These are phyloP conservation scores for Cryptocephalus primarius DNA, from an alignment of 2,888 invertebrate species.

Conservation along the genomic window DNA sequence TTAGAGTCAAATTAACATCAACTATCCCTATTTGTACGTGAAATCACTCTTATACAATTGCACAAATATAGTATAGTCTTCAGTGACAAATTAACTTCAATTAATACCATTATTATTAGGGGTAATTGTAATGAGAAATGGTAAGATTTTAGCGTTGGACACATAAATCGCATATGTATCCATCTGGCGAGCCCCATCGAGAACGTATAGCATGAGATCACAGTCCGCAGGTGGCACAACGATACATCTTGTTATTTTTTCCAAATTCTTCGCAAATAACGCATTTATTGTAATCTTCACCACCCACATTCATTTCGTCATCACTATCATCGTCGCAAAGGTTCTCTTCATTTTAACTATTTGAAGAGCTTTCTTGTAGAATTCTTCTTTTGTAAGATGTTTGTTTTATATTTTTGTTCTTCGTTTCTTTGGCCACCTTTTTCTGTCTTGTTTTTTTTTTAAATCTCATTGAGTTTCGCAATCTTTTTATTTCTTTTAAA, in stretches of 20 bases:
- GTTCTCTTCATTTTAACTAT: slow-evolving; percentile 9
- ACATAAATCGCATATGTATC: slow-evolving; percentile 6
- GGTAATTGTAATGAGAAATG: slow-evolving; percentile 3
- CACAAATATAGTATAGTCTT: neutral
- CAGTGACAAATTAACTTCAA: neutral
- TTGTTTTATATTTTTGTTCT: slow-evolving; percentile 7
- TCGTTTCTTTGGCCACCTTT: slow-evolving; percentile 6
- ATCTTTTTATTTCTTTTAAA: slow-evolving; percentile 15
- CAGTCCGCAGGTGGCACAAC: slow-evolving; percentile 6
- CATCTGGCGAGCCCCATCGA: slow-evolving; percentile 19
- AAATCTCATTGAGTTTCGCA: slow-evolving; percentile 3
- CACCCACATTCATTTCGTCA: slow-evolving; percentile 15
- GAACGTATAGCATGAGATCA: slow-evolving; percentile 21
- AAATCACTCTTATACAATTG: neutral
- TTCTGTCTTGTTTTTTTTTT: slow-evolving; percentile 1
- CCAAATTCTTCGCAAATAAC: slow-evolving; percentile 5
- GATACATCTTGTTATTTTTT: slow-evolving; percentile 15
- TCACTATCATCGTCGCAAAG: slow-evolving; percentile 11
- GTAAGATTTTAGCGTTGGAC: slow-evolving; percentile 2
- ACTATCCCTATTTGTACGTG: neutral
- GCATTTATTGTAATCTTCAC: slow-evolving; percentile 10
- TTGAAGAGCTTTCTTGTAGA: slow-evolving; percentile 16
- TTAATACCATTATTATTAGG: slow-evolving; percentile 2
- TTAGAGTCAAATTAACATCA: slow-evolving; percentile 1
- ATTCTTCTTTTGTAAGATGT: slow-evolving; percentile 16